Conservation (phyloP, 2,888 invertebrate genomes). For the Cryptus armator region DNA sequence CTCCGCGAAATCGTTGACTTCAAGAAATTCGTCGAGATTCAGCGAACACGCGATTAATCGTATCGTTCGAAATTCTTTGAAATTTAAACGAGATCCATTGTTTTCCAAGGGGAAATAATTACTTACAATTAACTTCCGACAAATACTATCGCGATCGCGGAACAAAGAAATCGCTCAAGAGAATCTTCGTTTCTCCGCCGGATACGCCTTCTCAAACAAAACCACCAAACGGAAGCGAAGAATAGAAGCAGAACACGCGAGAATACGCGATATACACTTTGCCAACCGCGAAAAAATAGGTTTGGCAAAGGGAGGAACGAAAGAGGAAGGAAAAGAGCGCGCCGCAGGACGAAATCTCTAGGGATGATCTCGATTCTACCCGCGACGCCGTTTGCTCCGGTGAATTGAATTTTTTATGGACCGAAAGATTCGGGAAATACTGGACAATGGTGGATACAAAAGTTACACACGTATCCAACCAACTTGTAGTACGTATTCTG, state of each 20-base stretch:
- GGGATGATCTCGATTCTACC: slow-evolving; percentile 47
- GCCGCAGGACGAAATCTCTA: slow-evolving; percentile 29
- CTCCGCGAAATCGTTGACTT: too few relatives aligned
- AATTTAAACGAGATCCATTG: too few relatives aligned
- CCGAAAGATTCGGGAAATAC: slow-evolving; percentile 40
- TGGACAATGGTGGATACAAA: slow-evolving; percentile 21
- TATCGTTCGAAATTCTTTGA: too few relatives aligned
- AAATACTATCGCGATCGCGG: background rate
- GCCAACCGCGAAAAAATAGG: slow-evolving; percentile 15
- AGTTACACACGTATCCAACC: background rate
- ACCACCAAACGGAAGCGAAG: background rate
- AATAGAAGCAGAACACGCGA: background rate
- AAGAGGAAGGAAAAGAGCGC: background rate
- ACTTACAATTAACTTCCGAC: background rate
- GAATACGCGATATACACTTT: background rate
- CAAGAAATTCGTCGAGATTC: too few relatives aligned
- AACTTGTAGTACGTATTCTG: background rate
- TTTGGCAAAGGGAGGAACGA: slow-evolving; percentile 2
- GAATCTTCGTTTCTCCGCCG: background rate
- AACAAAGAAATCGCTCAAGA: slow-evolving; percentile 1
- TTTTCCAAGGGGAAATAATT: too few relatives aligned
- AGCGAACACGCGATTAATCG: too few relatives aligned
- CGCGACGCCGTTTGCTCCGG: slow-evolving; percentile 36
- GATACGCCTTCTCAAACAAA: slow-evolving; percentile 2
- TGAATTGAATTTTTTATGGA: slow-evolving; percentile 54